Evolutionary conservation across 2,797 vertebrate genomes (phyloP).

Genomic region (Etheostoma nigrum): DNA sequence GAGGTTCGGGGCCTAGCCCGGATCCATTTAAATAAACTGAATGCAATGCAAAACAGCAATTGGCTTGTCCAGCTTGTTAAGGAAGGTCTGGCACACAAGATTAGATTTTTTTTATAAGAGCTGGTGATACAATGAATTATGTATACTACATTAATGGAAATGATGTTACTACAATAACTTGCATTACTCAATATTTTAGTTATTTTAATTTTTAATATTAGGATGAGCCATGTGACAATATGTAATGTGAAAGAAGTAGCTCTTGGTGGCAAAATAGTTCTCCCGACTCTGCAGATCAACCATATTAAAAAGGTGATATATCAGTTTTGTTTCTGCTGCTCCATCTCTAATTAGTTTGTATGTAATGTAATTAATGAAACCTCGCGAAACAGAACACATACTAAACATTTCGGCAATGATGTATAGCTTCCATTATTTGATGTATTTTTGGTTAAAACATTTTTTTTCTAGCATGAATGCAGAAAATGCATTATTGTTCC

Average conservation of each 20-base stretch:
- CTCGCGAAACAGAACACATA: not conserved
- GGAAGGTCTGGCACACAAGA: too few relatives aligned
- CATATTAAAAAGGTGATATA: too few relatives aligned
- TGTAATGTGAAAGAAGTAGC: not conserved
- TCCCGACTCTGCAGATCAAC: too few relatives aligned
- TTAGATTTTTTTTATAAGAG: not conserved
- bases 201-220: not conserved
- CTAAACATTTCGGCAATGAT: not conserved
- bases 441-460: not conserved
- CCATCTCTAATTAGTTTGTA: too few relatives aligned
- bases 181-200: slow-evolving; percentile 1
- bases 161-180: not conserved
- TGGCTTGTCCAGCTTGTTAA: too few relatives aligned
- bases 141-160: slow-evolving; percentile 8
- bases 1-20: too few relatives aligned
- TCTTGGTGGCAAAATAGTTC: too few relatives aligned
- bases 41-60: too few relatives aligned
- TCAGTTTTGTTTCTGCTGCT: too few relatives aligned
- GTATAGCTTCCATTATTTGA: not conserved
- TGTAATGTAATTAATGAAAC: not conserved
- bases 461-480: not conserved
- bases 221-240: not conserved
- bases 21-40: too few relatives aligned
- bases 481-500: not conserved
- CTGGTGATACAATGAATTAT: slow-evolving; percentile 6